Evolutionary conservation across 1,140 invertebrate genomes (phyloP).

Genomic region (Drosophila bifasciata): DNA sequence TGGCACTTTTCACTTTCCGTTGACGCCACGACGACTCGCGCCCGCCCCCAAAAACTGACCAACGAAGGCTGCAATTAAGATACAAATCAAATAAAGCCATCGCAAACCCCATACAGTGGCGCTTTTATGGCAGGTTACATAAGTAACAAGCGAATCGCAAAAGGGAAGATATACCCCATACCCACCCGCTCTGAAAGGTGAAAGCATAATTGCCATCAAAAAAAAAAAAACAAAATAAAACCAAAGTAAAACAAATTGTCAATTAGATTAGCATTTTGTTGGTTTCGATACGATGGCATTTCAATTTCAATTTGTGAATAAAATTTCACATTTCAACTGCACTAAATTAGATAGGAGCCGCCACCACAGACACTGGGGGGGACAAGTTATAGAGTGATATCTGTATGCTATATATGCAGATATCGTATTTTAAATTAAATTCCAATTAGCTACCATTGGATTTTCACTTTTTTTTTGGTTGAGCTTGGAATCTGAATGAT

Average conservation of each 20-base stretch:
- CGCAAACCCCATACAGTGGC: conserved; percentile 15
- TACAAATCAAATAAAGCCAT: conserved; percentile 39
- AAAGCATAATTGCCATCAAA: conserved; percentile 50
- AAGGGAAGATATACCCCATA: background rate
- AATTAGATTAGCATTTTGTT: conserved; percentile 42
- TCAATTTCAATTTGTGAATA: conserved; percentile 50
- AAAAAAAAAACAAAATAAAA: conserved; percentile 40
- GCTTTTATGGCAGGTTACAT: conserved; percentile 35
- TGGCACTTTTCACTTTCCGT: conserved; percentile 71
- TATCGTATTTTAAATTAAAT: conserved; percentile 48
- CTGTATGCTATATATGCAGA: background rate
- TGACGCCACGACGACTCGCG: too few relatives aligned
- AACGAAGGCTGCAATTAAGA: conserved; percentile 43
- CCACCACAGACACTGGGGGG: conserved; percentile 11
- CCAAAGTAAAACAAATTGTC: conserved; percentile 28
- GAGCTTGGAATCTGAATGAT: conserved; percentile 12
- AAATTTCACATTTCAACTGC: conserved; percentile 76
- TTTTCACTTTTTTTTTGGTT: conserved; percentile 62
- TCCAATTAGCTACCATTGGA: conserved; percentile 55
- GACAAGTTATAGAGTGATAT: conserved; percentile 4
- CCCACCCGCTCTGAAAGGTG: conserved; percentile 12
- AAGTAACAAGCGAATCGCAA: conserved; percentile 3
- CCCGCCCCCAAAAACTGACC: too few relatives aligned
- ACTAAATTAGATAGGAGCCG: conserved; percentile 66
- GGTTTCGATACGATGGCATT: conserved; percentile 60